Evolutionary conservation across 2,888 invertebrate species (phyloP).

Genomic region (Melanostoma scalare): DNA sequence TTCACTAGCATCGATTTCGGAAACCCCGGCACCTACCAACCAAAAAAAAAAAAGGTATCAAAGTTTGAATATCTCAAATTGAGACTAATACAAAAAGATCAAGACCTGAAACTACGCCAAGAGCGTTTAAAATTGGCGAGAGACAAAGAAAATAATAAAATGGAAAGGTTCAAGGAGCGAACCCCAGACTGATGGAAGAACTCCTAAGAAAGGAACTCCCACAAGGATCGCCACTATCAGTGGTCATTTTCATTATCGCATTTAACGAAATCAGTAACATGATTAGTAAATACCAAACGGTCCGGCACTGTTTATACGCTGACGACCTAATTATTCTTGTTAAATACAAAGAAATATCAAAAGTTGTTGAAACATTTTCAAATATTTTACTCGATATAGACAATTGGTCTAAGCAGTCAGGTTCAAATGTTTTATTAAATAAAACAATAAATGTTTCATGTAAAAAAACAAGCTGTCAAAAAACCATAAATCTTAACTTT

Average conservation of each 20-base stretch:
- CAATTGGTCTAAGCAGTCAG: constrained; percentile 5
- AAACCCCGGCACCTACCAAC: no score
- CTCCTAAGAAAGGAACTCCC: no score
- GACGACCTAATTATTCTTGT: constrained; percentile 1
- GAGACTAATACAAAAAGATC: no score
- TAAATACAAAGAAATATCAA: constrained; percentile 7
- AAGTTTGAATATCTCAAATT: no score
- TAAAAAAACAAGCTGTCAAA: constrained; percentile 13
- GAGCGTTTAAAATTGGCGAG: no score
- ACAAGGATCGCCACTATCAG: neutral
- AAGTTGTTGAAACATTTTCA: neutral
- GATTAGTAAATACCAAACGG: neutral
- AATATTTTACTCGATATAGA: constrained; percentile 13
- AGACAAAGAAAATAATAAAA: no score
- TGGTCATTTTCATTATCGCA: neutral
- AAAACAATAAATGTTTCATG: no score
- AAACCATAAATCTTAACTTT: neutral
- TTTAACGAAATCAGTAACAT: neutral
- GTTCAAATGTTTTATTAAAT: constrained; percentile 4
- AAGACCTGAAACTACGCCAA: no score
- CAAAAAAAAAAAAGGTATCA: no score
- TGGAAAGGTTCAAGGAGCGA: no score
- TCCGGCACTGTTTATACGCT: constrained; percentile 7
- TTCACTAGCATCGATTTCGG: no score
- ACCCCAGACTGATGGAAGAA: no score